Percentiles rank a stretch among this genome's conserved stretches.
Evolutionary conservation across 2,797 vertebrate species (phyloP).

Genomic region (Schizopygopsis malacanthus): DNA sequence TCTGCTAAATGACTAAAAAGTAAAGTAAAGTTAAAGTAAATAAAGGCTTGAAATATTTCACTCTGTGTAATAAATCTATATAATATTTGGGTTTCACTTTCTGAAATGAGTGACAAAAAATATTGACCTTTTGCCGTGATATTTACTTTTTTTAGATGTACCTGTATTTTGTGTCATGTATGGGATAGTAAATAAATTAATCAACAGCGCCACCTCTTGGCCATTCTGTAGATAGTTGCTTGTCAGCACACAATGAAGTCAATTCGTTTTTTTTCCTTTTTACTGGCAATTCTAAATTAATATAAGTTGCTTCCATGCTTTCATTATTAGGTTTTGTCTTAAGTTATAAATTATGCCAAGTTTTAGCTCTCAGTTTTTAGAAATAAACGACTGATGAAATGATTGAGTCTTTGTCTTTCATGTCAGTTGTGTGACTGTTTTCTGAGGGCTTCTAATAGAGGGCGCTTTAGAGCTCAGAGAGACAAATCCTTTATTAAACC

Average conservation of each 20-base stretch:
- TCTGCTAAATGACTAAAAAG: too few relatives aligned
- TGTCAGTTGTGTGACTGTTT: not conserved
- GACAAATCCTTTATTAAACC: not conserved
- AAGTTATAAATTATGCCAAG: not conserved
- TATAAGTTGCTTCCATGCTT: not conserved
- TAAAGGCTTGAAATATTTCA: too few relatives aligned
- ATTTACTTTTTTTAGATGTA: too few relatives aligned
- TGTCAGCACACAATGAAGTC: not conserved
- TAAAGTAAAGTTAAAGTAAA: too few relatives aligned
- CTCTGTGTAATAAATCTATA: too few relatives aligned
- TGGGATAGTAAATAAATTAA: not conserved
- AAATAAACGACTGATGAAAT: not conserved
- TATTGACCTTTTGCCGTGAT: too few relatives aligned
- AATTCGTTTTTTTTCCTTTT: not conserved
- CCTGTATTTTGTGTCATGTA: not conserved
- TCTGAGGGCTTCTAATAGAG: not conserved
- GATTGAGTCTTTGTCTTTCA: not conserved
- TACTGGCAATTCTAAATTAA: not conserved
- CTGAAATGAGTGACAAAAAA: too few relatives aligned
- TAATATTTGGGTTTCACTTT: too few relatives aligned
- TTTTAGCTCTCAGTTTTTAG: not conserved
- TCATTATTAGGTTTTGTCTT: not conserved
- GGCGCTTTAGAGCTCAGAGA: not conserved
- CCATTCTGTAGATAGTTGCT: not conserved
- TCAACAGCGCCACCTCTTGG: conserved; percentile 2